Conservation (phyloP, 2,113 vertebrate genomes). For the Myrmecophaga tridactyla region DNA sequence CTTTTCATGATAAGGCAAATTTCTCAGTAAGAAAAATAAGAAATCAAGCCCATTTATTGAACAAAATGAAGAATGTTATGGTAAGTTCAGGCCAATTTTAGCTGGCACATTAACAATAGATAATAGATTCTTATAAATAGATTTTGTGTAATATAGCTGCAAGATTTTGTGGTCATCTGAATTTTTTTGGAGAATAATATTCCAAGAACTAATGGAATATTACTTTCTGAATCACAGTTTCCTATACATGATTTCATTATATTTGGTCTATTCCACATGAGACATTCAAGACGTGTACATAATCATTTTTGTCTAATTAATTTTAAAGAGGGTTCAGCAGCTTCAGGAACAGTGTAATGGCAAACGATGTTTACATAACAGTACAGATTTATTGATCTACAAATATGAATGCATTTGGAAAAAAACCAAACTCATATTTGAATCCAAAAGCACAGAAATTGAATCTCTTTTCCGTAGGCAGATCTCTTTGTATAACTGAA, state of each 20-base stretch:
- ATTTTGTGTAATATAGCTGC: neutral
- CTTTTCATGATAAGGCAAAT: conserved; percentile 24
- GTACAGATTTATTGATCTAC: neutral
- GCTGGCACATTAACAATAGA: neutral
- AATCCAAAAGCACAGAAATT: neutral
- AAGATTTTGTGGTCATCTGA: neutral
- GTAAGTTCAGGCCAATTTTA: conserved; percentile 8
- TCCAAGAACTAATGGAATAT: neutral
- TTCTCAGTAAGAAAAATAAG: conserved; percentile 33
- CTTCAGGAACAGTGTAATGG: neutral
- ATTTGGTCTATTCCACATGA: neutral
- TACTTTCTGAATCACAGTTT: neutral
- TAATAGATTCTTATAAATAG: neutral
- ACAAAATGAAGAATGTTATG: neutral
- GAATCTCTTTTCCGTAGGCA: neutral
- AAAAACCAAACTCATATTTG: neutral
- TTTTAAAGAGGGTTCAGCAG: neutral
- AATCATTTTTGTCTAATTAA: conserved; percentile 20
- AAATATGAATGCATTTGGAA: neutral
- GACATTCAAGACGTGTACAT: neutral
- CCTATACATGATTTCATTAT: neutral
- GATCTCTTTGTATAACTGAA: neutral
- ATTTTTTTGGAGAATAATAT: neutral
- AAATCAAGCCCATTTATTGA: neutral
- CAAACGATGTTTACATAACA: neutral